Percentiles rank a stretch among this genome's conserved stretches.
These are phyloP conservation scores for Calycopis cecrops DNA, from an alignment of 1,140 invertebrate species.

Conservation along the genomic window DNA sequence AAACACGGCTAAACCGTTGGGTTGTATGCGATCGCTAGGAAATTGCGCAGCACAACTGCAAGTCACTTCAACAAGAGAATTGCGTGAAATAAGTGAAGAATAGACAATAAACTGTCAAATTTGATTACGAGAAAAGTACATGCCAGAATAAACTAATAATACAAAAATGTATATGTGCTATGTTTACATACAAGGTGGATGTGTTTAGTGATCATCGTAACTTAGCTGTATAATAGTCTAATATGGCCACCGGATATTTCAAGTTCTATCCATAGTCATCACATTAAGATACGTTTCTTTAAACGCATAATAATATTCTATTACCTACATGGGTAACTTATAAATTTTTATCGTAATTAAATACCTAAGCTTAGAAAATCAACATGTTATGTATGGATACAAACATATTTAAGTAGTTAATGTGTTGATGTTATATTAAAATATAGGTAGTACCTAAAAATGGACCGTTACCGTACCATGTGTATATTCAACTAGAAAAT, in stretches of 20 bases:
- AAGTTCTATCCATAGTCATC: conserved; percentile 18
- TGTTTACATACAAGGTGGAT: conserved; percentile 28
- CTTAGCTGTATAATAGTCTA: conserved; percentile 43
- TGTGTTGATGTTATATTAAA: too few species aligned
- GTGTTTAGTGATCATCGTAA: conserved; percentile 26
- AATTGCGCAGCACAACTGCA: conserved; percentile 47
- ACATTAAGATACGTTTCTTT: conserved; percentile 39
- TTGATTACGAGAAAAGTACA: not conserved
- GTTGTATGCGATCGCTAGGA: conserved; percentile 18
- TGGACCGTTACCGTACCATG: too few species aligned
- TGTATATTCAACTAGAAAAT: too few species aligned
- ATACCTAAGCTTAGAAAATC: too few species aligned
- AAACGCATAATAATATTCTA: conserved; percentile 19
- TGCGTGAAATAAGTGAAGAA: conserved; percentile 1
- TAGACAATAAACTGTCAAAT: conserved; percentile 7
- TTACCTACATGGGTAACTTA: too few species aligned
- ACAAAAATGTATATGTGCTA: conserved; percentile 15
- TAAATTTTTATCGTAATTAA: too few species aligned
- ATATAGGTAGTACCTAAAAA: too few species aligned
- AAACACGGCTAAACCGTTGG: conserved; percentile 59
- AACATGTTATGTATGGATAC: too few species aligned
- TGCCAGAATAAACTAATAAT: not conserved
- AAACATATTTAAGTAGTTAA: too few species aligned
- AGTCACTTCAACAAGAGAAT: conserved; percentile 17
- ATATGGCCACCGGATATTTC: conserved; percentile 53